Conservation (phyloP, 1,140 invertebrate species). For the Drosophila kohkoa region DNA sequence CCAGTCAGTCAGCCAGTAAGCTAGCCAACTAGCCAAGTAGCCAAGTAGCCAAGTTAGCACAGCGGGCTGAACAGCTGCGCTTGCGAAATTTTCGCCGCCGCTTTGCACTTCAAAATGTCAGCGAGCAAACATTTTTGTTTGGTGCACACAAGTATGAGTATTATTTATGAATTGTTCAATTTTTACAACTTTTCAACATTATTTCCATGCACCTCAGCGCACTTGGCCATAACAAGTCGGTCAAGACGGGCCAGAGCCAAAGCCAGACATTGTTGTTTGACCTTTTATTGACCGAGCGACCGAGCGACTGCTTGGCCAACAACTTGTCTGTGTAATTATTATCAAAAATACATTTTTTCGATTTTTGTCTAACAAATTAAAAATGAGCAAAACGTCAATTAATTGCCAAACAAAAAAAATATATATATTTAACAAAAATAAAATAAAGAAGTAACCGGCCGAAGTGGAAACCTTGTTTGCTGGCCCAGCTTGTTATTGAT, state of each 20-base stretch:
- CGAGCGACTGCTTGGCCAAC: constrained; percentile 37
- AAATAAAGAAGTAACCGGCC: constrained; percentile 33
- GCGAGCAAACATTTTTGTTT: constrained; percentile 60
- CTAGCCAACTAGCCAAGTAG: constrained; percentile 1
- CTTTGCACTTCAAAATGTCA: constrained; percentile 79
- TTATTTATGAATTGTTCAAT: constrained; percentile 74
- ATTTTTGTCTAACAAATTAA: constrained; percentile 75
- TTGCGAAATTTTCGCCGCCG: constrained; percentile 72
- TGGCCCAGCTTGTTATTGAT: constrained; percentile 56
- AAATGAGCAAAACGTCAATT: constrained; percentile 66
- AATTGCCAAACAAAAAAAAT: constrained; percentile 64
- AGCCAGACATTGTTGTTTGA: constrained; percentile 76
- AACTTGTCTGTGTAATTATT: constrained; percentile 68
- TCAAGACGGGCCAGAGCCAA: constrained; percentile 59
- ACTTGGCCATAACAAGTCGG: constrained; percentile 82
- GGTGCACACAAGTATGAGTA: constrained; percentile 53
- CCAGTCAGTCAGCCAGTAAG: not conserved
- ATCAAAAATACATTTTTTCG: constrained; percentile 73
- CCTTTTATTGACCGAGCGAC: constrained; percentile 64
- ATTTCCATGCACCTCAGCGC: constrained; percentile 45
- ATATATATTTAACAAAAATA: constrained; percentile 9
- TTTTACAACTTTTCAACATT: constrained; percentile 46
- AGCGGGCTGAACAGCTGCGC: constrained; percentile 34
- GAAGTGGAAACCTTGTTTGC: constrained; percentile 49
- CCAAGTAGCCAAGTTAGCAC: constrained; percentile 1